Evolutionary conservation across 2,888 invertebrate species (phyloP).

Genomic region (Teinopalpus imperialis): DNA sequence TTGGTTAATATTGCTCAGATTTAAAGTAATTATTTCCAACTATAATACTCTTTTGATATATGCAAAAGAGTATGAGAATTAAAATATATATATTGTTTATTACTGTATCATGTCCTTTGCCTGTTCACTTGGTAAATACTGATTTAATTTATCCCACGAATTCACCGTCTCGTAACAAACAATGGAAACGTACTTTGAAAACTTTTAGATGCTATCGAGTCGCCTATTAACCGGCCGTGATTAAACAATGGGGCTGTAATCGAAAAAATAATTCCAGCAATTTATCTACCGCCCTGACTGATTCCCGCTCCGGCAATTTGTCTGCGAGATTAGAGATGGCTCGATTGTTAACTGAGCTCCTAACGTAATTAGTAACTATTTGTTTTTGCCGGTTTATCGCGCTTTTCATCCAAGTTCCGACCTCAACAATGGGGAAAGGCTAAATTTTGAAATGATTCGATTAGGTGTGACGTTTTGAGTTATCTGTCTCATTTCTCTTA

Average conservation of each 20-base stretch:
- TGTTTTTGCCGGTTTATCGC: slow-evolving; percentile 69
- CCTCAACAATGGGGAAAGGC: slow-evolving; percentile 68
- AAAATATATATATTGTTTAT: no score
- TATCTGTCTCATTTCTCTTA: slow-evolving; percentile 39
- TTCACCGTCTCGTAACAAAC: slow-evolving; percentile 15
- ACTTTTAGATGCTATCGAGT: slow-evolving; percentile 52
- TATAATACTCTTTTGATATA: no score
- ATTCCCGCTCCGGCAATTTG: slow-evolving; percentile 64
- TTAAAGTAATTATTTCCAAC: no score
- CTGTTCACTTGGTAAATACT: no score
- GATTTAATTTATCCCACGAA: no score
- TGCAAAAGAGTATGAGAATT: no score
- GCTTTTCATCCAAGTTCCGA: slow-evolving; percentile 44
- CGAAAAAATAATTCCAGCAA: slow-evolving; percentile 78
- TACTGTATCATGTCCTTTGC: no score
- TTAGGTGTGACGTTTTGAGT: slow-evolving; percentile 47
- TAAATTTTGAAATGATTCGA: slow-evolving; percentile 59
- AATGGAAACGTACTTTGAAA: slow-evolving; percentile 41
- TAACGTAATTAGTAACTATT: slow-evolving; percentile 75
- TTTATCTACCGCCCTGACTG: slow-evolving; percentile 53
- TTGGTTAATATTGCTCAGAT: no score
- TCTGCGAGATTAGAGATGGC: slow-evolving; percentile 67
- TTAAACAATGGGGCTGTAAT: slow-evolving; percentile 75
- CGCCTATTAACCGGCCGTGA: slow-evolving; percentile 64
- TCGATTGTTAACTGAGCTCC: slow-evolving; percentile 67